A percentile compares a stretch with the other conserved stretches of the same genome.
These are phyloP conservation scores for Cryptotermes secundus DNA, from an alignment of 1,140 invertebrate genomes.

Conservation along the genomic window DNA sequence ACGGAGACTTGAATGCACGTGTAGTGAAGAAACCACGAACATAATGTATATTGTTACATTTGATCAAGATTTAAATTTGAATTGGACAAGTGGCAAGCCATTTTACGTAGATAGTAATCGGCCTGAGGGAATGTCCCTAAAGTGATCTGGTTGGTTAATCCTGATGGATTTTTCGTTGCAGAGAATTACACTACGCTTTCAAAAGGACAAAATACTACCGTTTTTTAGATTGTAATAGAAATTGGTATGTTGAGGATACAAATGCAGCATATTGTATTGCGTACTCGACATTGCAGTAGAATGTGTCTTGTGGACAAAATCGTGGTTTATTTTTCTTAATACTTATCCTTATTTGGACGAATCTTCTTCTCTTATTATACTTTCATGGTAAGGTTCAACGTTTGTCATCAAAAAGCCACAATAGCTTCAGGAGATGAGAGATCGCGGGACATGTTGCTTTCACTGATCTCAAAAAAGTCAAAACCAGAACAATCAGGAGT, in stretches of 20 bases:
- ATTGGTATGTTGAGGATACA: neutral
- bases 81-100: neutral
- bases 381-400: too few relatives aligned
- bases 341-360: too few relatives aligned
- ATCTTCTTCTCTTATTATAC: too few relatives aligned
- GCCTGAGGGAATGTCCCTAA: neutral
- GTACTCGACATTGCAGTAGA: neutral
- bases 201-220: neutral
- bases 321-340: too few relatives aligned
- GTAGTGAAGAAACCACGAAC: neutral
- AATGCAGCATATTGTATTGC: neutral
- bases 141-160: neutral
- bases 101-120: neutral
- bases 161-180: neutral
- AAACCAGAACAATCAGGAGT: too few relatives aligned
- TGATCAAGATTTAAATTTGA: constrained; percentile 3
- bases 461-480: too few relatives aligned
- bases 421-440: too few relatives aligned
- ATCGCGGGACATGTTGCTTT: too few relatives aligned
- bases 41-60: neutral
- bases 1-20: neutral
- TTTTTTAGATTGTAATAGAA: neutral
- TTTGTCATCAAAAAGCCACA: too few relatives aligned
- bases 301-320: too few relatives aligned
- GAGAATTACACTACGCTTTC: neutral